phyloP scores from a whole-genome alignment of 2,797 vertebrate genomes.

The Rallus crepitans region DNA sequence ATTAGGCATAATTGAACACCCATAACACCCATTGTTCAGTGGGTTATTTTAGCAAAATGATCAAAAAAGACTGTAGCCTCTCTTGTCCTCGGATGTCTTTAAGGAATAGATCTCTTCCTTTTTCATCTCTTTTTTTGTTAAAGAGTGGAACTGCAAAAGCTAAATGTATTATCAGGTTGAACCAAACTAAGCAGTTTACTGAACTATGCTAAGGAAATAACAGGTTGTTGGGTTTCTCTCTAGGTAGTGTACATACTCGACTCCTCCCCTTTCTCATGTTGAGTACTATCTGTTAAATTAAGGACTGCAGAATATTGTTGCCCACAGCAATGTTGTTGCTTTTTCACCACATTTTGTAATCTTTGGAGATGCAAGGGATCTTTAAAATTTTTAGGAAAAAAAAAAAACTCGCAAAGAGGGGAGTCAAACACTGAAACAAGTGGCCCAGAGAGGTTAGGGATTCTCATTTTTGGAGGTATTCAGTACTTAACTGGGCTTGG shows the following conservation, averaged over 20 bases:
- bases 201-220: neutral
- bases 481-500: fast-evolving
- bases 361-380: neutral
- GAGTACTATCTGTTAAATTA: neutral
- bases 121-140: neutral
- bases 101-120: neutral
- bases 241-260: neutral
- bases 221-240: neutral
- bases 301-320: neutral
- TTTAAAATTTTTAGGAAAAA: neutral
- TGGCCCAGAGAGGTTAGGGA: neutral
- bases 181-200: neutral
- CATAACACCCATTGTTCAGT: neutral
- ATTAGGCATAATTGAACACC: neutral
- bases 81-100: neutral
- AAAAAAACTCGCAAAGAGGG: neutral
- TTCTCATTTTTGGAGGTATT: neutral
- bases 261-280: neutral
- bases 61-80: neutral
- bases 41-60: neutral
- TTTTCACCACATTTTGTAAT: neutral
- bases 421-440: neutral
- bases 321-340: neutral
- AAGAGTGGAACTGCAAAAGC: neutral
- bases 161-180: neutral